These are phyloP conservation scores for Vidua chalybeata DNA, from an alignment of 2,113 vertebrate species.

Conservation along the genomic window DNA sequence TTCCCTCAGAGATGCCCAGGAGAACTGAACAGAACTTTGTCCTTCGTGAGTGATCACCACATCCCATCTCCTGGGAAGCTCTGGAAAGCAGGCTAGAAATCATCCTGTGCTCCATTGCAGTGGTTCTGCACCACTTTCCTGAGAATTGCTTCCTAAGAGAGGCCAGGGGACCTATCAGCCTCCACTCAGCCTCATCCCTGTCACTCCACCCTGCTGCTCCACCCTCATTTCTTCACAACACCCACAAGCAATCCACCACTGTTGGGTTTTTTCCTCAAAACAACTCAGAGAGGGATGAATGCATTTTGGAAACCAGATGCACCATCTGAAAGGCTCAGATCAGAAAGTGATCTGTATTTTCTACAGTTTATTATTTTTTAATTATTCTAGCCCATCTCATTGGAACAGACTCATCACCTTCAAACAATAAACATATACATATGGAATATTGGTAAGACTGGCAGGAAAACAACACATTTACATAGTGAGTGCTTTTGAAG, in stretches of 20 bases:
- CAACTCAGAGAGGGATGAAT: neutral
- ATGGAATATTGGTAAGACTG: neutral
- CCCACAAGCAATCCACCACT: accelerated
- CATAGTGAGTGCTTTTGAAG: neutral
- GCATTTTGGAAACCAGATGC: neutral
- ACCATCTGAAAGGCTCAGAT: neutral
- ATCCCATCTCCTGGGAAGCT: neutral
- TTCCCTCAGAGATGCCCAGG: neutral
- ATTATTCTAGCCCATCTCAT: neutral
- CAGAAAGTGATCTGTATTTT: neutral
- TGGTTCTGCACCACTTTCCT: neutral
- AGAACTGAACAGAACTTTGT: neutral
- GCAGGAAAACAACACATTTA: slow-evolving; percentile 5
- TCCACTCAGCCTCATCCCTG: neutral
- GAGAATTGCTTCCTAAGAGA: neutral
- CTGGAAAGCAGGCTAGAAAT: neutral
- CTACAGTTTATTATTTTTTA: neutral
- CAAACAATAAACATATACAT: neutral
- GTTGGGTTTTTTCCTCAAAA: neutral
- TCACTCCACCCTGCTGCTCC: neutral
- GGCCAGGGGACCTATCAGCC: neutral
- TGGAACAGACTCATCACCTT: neutral
- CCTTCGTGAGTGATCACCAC: neutral
- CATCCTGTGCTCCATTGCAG: neutral
- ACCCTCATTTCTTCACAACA: neutral